Conservation (phyloP, 2,888 invertebrate genomes). For the Schizaphis graminum region DNA sequence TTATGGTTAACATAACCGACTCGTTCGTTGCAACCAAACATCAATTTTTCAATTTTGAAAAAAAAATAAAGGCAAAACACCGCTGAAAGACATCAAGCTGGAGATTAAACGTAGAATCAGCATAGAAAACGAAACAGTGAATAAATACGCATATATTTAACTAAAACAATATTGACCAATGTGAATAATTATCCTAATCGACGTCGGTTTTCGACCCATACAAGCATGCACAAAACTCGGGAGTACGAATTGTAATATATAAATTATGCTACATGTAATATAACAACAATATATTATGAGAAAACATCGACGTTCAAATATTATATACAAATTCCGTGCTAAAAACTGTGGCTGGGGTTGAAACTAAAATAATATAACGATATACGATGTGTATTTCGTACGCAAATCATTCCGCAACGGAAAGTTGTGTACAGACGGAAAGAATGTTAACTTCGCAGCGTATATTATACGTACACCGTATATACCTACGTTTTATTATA, state of each 20-base stretch:
- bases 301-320: not conserved
- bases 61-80: not conserved
- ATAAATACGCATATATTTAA: constrained; percentile 14
- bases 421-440: not conserved
- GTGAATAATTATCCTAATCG: constrained; percentile 18
- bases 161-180: not conserved
- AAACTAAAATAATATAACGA: not conserved
- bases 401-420: constrained; percentile 5
- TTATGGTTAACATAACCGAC: not conserved
- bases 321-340: not conserved
- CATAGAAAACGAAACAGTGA: not conserved
- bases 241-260: not conserved
- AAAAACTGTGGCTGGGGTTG: not conserved
- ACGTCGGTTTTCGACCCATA: not conserved
- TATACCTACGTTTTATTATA: not conserved
- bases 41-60: not conserved
- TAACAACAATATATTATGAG: not conserved
- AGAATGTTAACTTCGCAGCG: not conserved
- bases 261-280: not conserved
- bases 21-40: not conserved
- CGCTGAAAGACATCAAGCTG: not conserved
- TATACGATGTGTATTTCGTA: not conserved
- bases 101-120: constrained; percentile 5
- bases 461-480: not conserved
- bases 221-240: not conserved